Evolutionary conservation across 2,113 vertebrate genomes (phyloP).

Genomic region (Peromyscus leucopus): DNA sequence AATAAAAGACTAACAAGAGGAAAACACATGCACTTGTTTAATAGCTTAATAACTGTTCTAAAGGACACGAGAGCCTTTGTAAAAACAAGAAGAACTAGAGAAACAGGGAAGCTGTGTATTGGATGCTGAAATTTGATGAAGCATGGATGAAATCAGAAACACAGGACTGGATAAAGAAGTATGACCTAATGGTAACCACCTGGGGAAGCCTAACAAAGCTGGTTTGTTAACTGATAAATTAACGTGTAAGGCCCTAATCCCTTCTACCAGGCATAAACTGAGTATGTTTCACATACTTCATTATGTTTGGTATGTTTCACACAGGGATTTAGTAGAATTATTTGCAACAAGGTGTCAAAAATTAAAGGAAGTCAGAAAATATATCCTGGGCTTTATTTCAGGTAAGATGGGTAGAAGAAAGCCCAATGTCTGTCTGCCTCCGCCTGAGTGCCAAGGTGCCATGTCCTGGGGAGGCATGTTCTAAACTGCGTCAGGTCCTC

Average conservation of each 20-base stretch:
- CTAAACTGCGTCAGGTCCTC: neutral
- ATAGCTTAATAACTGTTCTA: neutral
- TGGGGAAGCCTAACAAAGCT: too few species aligned
- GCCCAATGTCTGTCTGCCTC: too few species aligned
- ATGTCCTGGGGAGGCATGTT: neutral
- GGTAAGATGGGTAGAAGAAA: neutral
- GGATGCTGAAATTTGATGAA: neutral
- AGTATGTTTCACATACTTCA: neutral
- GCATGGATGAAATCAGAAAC: neutral
- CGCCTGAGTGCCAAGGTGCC: too few species aligned
- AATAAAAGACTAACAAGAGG: neutral
- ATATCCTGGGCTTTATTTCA: neutral
- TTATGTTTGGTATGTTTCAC: neutral
- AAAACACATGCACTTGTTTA: neutral
- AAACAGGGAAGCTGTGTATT: neutral
- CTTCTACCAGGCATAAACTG: neutral
- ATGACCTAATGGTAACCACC: neutral
- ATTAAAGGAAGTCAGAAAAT: neutral
- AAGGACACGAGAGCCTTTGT: neutral
- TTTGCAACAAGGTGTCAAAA: neutral
- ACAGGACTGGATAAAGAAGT: neutral
- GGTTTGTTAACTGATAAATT: neutral
- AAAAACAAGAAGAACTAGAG: neutral
- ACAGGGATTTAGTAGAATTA: neutral
- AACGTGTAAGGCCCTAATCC: neutral